phyloP scores from a whole-genome alignment of 2,113 vertebrate genomes.

The Todiramphus chloris region DNA sequence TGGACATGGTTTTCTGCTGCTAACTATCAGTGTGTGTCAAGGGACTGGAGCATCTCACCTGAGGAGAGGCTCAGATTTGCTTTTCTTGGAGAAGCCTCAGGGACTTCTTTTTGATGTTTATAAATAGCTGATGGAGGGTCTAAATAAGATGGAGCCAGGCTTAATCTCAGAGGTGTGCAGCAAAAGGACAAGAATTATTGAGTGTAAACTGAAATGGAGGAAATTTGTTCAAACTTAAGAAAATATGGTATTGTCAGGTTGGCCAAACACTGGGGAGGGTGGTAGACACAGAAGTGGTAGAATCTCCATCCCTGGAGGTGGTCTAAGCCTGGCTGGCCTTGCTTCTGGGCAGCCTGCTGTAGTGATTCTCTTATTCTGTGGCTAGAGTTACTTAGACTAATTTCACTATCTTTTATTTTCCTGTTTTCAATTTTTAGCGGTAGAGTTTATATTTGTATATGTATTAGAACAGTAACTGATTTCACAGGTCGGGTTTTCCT shows the following conservation, averaged over 20 bases:
- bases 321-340: neutral
- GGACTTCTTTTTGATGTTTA: neutral
- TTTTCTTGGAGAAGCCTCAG: neutral
- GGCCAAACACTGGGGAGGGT: neutral
- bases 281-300: neutral
- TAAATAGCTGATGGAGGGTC: neutral
- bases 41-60: neutral
- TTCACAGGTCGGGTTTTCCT: neutral
- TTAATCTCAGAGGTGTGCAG: neutral
- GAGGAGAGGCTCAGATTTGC: neutral
- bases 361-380: neutral
- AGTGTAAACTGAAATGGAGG: neutral
- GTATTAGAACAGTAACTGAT: neutral
- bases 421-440: neutral
- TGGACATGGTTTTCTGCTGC: too few relatives aligned
- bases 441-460: neutral
- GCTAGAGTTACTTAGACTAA: neutral
- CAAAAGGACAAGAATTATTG: neutral
- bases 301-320: neutral
- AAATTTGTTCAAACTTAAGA: neutral
- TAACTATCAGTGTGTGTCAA: neutral
- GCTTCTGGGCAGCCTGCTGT: neutral
- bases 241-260: neutral
- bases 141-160: neutral
- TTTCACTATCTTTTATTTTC: neutral